Evolutionary conservation across 2,888 invertebrate species (phyloP).

Genomic region (Leptinotarsa juncta): DNA sequence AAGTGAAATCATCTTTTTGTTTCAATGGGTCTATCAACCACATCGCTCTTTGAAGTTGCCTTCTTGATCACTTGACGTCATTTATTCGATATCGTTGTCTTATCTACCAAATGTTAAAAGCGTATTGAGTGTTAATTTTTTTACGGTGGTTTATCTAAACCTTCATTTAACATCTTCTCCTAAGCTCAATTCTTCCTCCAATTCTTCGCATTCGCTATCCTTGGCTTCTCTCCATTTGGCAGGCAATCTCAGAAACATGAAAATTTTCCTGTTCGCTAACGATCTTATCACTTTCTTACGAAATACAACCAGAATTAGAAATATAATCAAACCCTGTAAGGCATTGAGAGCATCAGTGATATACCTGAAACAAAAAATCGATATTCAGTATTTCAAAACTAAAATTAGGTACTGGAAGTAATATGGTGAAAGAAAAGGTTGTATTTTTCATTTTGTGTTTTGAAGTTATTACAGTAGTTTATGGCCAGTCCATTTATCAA

Average conservation of each 20-base stretch:
- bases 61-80: no score
- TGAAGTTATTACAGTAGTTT: no score
- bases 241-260: constrained; percentile 54
- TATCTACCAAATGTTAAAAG: background rate
- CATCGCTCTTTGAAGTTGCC: no score
- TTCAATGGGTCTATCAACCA: no score
- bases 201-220: constrained; percentile 67
- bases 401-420: no score
- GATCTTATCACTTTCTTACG: constrained; percentile 69
- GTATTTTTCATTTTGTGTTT: no score
- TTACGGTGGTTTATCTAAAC: background rate
- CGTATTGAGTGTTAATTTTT: background rate
- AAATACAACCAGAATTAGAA: constrained; percentile 71
- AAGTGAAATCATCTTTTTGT: no score
- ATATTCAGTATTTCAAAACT: no score
- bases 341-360: constrained; percentile 72
- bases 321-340: constrained; percentile 73
- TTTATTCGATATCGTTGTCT: no score
- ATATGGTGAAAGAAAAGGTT: no score
- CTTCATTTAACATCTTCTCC: background rate
- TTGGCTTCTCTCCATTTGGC: constrained; percentile 60
- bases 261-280: constrained; percentile 64
- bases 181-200: constrained; percentile 39
- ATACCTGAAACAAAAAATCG: constrained; percentile 65
- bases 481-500: no score